Evolutionary conservation across 2,797 vertebrate genomes (phyloP).

Genomic region (Phataginus tricuspis): DNA sequence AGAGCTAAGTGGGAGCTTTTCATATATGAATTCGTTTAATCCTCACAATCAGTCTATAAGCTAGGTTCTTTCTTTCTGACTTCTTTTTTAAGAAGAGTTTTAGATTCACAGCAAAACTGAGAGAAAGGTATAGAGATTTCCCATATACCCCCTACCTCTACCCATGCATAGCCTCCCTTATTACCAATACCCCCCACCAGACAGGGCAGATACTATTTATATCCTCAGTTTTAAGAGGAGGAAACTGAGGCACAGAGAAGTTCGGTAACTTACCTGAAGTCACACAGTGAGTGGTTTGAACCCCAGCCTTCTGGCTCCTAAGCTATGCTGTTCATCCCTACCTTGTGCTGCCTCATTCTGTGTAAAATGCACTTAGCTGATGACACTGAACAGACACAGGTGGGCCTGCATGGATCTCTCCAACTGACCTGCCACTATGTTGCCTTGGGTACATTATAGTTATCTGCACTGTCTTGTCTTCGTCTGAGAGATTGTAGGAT

Average conservation of each 20-base stretch:
- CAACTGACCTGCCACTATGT: fast-evolving
- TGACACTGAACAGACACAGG: fast-evolving
- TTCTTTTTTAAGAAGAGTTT: background rate
- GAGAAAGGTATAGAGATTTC: background rate
- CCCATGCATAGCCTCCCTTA: background rate
- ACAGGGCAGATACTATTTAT: background rate
- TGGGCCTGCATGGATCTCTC: background rate
- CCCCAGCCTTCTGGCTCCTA: background rate
- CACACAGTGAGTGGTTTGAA: background rate
- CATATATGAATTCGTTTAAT: background rate
- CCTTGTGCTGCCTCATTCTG: background rate
- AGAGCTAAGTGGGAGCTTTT: background rate
- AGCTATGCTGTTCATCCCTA: background rate
- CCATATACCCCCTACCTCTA: too few species aligned
- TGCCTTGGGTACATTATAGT: background rate
- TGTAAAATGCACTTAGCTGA: background rate
- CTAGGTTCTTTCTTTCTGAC: background rate
- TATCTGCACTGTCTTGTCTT: background rate
- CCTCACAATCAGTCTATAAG: background rate
- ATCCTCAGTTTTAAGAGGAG: background rate
- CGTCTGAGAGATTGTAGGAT: background rate
- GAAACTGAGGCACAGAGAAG: background rate
- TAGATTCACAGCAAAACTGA: background rate
- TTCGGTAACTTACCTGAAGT: background rate
- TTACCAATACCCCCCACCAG: background rate